Evolutionary conservation across 1,140 invertebrate genomes (phyloP).

Genomic region (Procambarus clarkii): DNA sequence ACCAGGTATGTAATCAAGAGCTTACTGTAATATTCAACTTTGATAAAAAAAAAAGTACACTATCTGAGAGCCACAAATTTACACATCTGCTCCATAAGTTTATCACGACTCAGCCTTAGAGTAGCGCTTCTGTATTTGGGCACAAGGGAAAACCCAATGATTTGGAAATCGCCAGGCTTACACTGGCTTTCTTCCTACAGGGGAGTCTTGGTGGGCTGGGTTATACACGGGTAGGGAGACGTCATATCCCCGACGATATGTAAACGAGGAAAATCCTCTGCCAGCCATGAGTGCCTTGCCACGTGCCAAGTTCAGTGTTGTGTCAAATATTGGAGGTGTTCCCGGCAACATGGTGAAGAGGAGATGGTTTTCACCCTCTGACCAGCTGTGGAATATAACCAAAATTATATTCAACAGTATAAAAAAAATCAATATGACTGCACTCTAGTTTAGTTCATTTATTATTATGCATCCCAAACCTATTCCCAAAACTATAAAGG

Average conservation of each 20-base stretch:
- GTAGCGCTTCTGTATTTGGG: too few relatives aligned
- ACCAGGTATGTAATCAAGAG: too few relatives aligned
- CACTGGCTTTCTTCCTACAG: conserved; percentile 55
- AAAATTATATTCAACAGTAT: not conserved
- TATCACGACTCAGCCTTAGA: too few relatives aligned
- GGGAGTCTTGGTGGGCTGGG: conserved; percentile 79
- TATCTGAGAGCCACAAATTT: too few relatives aligned
- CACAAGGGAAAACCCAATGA: too few relatives aligned
- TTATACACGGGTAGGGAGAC: conserved; percentile 90
- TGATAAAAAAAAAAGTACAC: too few relatives aligned
- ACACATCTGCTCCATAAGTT: too few relatives aligned
- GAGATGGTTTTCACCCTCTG: conserved; percentile 91
- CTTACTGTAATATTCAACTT: too few relatives aligned
- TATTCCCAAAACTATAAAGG: too few relatives aligned
- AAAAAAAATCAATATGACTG: too few relatives aligned
- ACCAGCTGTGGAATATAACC: conserved; percentile 82
- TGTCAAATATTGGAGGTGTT: conserved; percentile 78
- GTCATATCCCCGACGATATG: conserved; percentile 88
- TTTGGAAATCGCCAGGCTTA: conserved; percentile 7
- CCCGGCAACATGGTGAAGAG: conserved; percentile 92
- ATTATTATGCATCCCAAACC: too few relatives aligned
- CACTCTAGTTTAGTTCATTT: too few relatives aligned
- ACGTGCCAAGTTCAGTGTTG: conserved; percentile 82
- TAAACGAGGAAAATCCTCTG: conserved; percentile 87
- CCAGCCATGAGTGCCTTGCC: conserved; percentile 87